These are phyloP conservation scores for Akabosia matsudoensis DNA, from an alignment of 1,140 invertebrate genomes.

Conservation along the genomic window DNA sequence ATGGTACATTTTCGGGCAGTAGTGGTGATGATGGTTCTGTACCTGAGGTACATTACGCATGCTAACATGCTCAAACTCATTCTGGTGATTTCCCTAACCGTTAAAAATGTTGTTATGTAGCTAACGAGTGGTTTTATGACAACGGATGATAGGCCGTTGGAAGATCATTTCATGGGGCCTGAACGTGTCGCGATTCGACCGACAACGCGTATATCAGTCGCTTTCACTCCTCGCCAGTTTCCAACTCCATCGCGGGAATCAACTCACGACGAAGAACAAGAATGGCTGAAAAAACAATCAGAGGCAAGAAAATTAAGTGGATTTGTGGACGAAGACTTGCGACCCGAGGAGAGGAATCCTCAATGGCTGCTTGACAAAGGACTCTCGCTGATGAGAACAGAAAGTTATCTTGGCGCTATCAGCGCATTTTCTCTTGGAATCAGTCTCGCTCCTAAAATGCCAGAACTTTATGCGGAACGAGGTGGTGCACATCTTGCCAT, in stretches of 20 bases:
- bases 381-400: conserved; percentile 56
- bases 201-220: conserved; percentile 61
- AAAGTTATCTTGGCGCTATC: conserved; percentile 73
- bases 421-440: conserved; percentile 78
- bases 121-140: neutral
- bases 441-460: conserved; percentile 67
- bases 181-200: conserved; percentile 59
- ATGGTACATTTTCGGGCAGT: neutral
- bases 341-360: conserved; percentile 77
- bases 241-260: conserved; percentile 80
- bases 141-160: conserved; percentile 33
- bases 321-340: conserved; percentile 70
- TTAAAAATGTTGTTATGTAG: neutral
- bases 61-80: neutral
- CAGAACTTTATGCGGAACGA: conserved; percentile 69
- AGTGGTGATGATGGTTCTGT: neutral
- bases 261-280: conserved; percentile 65
- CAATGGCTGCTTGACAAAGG: conserved; percentile 78
- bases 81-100: neutral
- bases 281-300: conserved; percentile 76
- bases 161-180: too few relatives aligned
- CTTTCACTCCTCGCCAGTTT: conserved; percentile 72
- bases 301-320: conserved; percentile 68
- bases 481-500: conserved; percentile 71
- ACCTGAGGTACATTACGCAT: neutral